phyloP scores from a whole-genome alignment of 2,113 vertebrate genomes.

The Albula goreensis region DNA sequence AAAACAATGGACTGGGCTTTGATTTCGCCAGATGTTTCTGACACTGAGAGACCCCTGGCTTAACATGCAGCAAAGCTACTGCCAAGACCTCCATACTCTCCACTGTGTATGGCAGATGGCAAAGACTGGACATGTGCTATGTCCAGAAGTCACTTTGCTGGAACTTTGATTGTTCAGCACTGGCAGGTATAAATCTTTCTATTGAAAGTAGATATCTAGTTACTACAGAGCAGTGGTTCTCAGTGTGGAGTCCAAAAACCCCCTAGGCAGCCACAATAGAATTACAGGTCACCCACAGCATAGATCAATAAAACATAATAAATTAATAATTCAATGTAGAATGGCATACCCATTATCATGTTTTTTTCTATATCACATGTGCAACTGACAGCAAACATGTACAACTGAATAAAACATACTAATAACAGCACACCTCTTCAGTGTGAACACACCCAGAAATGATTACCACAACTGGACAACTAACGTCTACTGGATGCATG shows the following conservation, averaged over 20 bases:
- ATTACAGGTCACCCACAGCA: background rate
- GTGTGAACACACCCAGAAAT: no score
- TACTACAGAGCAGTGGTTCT: background rate
- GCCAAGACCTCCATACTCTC: background rate
- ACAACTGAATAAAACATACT: no score
- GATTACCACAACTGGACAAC: background rate
- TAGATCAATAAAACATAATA: background rate
- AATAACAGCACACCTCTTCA: no score
- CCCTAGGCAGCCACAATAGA: background rate
- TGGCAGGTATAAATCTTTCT: background rate
- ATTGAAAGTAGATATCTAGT: background rate
- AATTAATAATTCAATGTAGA: background rate
- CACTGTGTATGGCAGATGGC: background rate
- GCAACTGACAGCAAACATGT: background rate
- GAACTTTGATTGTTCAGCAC: background rate
- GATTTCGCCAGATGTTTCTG: constrained; percentile 7
- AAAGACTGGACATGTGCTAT: background rate
- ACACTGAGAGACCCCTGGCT: background rate
- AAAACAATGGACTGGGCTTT: background rate
- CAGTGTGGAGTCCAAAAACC: background rate
- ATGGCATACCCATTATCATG: background rate
- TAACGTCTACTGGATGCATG: background rate
- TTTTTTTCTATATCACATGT: background rate
- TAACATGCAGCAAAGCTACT: background rate
- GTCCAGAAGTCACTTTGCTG: background rate